Percentiles rank a stretch among this genome's conserved stretches.
Conservation (phyloP, 1,140 invertebrate species). For the Nasonia giraulti region DNA sequence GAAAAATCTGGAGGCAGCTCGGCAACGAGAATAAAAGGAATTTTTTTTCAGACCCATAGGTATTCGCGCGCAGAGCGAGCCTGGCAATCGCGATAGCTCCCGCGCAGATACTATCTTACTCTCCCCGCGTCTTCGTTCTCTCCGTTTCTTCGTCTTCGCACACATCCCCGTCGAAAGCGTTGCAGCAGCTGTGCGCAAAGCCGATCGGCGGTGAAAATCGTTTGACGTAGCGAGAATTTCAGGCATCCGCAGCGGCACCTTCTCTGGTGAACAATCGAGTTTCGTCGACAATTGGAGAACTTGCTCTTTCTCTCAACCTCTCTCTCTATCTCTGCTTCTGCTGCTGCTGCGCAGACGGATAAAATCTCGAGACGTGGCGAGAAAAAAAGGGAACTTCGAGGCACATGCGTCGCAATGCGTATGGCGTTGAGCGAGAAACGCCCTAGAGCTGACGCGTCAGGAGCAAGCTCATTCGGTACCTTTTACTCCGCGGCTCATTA, state of each 20-base stretch:
- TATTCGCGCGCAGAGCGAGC: background rate
- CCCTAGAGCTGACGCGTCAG: background rate
- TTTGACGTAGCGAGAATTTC: slow-evolving; percentile 57
- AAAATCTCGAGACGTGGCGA: background rate
- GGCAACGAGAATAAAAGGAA: background rate
- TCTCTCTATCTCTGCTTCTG: background rate
- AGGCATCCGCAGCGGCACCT: slow-evolving; percentile 58
- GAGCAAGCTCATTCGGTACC: background rate
- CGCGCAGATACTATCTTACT: background rate
- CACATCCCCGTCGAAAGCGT: background rate
- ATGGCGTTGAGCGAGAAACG: background rate
- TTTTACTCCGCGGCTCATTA: background rate
- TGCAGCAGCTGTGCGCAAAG: slow-evolving; percentile 26
- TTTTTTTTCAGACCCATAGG: slow-evolving; percentile 6
- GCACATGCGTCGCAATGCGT: background rate
- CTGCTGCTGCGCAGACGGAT: background rate
- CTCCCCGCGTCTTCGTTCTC: background rate
- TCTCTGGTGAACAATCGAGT: slow-evolving; percentile 57
- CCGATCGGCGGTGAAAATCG: slow-evolving; percentile 10
- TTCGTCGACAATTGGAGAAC: slow-evolving; percentile 37
- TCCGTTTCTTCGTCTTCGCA: background rate
- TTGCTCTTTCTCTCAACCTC: background rate
- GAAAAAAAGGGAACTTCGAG: background rate
- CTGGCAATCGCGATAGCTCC: background rate
- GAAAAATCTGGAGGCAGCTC: background rate